phyloP scores from a whole-genome alignment of 2,113 vertebrate species.

The Ptilorrhoa leucosticta region DNA sequence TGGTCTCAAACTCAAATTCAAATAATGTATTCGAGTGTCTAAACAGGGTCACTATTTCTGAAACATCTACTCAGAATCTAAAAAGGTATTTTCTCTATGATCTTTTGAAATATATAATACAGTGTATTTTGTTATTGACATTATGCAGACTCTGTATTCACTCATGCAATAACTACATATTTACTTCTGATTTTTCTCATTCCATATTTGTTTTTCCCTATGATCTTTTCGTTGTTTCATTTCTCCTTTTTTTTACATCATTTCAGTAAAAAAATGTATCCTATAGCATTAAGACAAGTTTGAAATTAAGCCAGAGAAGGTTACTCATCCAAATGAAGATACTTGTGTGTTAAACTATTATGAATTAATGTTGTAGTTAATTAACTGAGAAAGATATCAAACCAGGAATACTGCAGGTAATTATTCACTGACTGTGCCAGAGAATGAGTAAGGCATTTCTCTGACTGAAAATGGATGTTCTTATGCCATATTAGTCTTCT shows the following conservation, averaged over 20 bases:
- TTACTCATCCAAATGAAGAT: not conserved
- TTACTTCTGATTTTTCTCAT: not conserved
- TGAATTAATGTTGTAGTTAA: not conserved
- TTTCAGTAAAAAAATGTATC: not conserved
- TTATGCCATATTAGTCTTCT: not conserved
- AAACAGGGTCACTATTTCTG: not conserved
- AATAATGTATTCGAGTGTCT: not conserved
- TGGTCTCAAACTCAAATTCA: not conserved
- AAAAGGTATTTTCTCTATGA: not conserved
- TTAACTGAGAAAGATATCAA: not conserved
- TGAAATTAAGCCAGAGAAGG: not conserved
- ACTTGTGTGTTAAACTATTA: not conserved
- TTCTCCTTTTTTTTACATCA: not conserved
- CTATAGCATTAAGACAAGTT: not conserved
- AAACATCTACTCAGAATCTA: not conserved
- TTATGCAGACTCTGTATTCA: not conserved
- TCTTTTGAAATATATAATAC: not conserved
- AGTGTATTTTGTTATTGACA: not conserved
- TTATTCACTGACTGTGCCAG: not conserved
- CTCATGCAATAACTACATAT: not conserved
- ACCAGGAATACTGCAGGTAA: not conserved
- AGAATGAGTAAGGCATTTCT: not conserved
- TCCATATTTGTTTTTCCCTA: not conserved
- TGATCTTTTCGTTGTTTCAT: not conserved
- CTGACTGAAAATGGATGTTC: not conserved